Evolutionary conservation across 2,888 invertebrate species (phyloP), one percentile per base, ranked within the genome.

Genomic region (Arctia plantaginis): DNA sequence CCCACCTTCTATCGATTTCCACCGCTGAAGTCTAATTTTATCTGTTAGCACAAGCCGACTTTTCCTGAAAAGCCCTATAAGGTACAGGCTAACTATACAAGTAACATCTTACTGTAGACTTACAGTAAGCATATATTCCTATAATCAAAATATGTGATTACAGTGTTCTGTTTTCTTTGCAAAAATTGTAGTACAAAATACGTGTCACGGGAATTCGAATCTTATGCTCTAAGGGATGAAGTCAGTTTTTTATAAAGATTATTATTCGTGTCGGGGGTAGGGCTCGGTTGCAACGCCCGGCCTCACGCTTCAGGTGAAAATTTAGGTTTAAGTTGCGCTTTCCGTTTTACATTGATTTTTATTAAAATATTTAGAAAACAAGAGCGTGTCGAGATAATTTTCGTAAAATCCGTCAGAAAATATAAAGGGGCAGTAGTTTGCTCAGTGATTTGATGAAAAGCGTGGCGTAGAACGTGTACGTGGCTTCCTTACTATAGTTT

Each of bases 1-100:
- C 83, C 86, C 88, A 87, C 90, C 92, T 90, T 91, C 87, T 94
- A 94, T 94, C 92, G 94, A 94, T 94, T 92, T 89, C 87, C 87
- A 84, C 87, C 88, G 85, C 86, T 84, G 89, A 89, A 93, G 91
- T 91, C 92, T 93, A 92, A 92, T 92, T 92, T 91, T 89, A 89
- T 89, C 87, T 91, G 91, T 93, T 93, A 92, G 92, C 87, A 69
- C 73, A 69, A 72, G 74, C 23, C 55, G 66, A 44, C 70, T 73
- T 64, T n/a, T 30, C 51, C 41, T 55, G 35, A 71, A 82, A 82
- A 71, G 75, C 66, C 68, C 18, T 75, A 77, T 74, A n/a, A 27
- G 64, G 41, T 65, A 62, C 4, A 10, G 1, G 13, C 8, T 0
- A 13, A 39, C 30, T 77, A 65, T 13, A 0, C 3, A 79, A 74